Evolutionary conservation across 2,888 invertebrate species (phyloP), one percentile per base, ranked within the genome.

Genomic region (Sussaba pulchella): DNA sequence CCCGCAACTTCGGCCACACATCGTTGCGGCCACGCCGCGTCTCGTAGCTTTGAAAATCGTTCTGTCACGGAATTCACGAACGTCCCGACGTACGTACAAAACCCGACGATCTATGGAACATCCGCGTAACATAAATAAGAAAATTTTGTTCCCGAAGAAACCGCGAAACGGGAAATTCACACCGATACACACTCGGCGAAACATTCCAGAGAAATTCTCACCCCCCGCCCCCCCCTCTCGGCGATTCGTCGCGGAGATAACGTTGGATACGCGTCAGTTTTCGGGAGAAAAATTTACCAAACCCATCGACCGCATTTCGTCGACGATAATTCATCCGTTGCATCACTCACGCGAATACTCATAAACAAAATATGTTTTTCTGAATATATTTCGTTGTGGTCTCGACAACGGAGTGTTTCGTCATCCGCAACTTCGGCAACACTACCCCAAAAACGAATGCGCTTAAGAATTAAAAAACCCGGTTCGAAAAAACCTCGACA

Each of bases 91-190:
- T 41, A 54, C 50, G 36, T 74, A 12, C 59, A 69, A 64, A 73
- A 78, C 31, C 73, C 50, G 43, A 74, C 59, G 70, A 81, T 81
- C 77, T 81, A 81, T 78, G 74, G n/a, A 78, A 81, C 81, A 81
- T 81, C 81, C 78, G 78, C 77, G 66, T 74, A 59, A 71, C 77
- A 74, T 78, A 81, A 81, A 81, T 74, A 78, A 81, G 36, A 36
- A 81, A 81, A 69, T 64, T 74, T 70, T 61, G 64, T 47, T 47
- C 63, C 39, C 31, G 59, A 54, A 70, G 21, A 66, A 45, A 64
- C 50, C 10, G 59, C 36, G 61, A 59, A n/a, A 26, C 5, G 59
- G 31, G 59, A 57, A 64, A 19, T 26, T 26, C n/a, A n/a, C n/a
- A n/a, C 21, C 66, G 79, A 74, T 74, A 79, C 73, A 76, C 41